Evolutionary conservation across 2,888 invertebrate species (phyloP), one percentile per base, ranked within the genome.

Genomic region (Arge pagana): DNA sequence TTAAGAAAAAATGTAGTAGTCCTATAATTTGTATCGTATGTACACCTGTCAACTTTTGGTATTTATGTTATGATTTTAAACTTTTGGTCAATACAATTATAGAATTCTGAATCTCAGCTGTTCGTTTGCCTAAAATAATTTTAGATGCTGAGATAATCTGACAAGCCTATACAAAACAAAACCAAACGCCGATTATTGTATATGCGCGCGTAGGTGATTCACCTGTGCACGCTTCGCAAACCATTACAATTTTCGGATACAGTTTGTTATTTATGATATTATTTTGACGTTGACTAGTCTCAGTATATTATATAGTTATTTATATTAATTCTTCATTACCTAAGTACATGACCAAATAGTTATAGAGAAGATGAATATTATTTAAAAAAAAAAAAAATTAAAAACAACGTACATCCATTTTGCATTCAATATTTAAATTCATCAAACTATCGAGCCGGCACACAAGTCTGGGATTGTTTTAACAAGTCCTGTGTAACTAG

Each of bases 261-360:
- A 48, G 36, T 24, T 23, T 23, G 6, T 21, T 10, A 23, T 41
- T 56, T 51, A 56, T 57, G 43, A 60, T 55, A 55, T 61, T 59
- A 64, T 65, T 66, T 61, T 56, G 60, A 62, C 64, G 68, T 68
- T 63, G 68, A 56, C 74, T 74, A 74, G 74, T 74, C 74, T 69
- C 57, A 59, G 61, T 60, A 48, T 57, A 55, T 54, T 48, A 51
- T 43, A 49, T 53, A 56, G 48, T 52, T 58, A 28, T 21, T 39
- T 59, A 54, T 52, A 56, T 60, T 65, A 50, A 58, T 54, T n/a
- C 35, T 31, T 45, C 45, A 45, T 45, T 24, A 16, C 10, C 56
- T 56, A 64, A 62, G 54, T 55, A 59, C 57, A 64, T 56, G 62
- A 64, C 62, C 62, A 65, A 64, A 66, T 66, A 66, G 57, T 56